Conservation (phyloP, 2,888 invertebrate species). For the Synanthedon vespiformis region DNA sequence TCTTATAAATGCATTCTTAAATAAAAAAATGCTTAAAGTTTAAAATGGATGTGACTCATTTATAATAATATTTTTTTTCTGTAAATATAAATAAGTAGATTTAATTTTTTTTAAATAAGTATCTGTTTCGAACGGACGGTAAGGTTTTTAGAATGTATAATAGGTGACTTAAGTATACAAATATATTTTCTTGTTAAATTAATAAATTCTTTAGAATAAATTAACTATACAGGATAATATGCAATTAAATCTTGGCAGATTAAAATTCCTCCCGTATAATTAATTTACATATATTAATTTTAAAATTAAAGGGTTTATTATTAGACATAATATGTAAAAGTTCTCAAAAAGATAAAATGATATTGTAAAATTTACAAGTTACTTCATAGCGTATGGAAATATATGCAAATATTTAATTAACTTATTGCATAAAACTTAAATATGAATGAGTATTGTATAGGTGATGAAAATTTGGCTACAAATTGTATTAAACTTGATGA, state of each 20-base stretch:
- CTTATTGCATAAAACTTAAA: too few species aligned
- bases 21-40: background rate
- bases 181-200: background rate
- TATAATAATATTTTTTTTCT: background rate
- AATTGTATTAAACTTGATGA: background rate
- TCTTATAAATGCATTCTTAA: constrained; percentile 1
- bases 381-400: too few species aligned
- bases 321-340: background rate
- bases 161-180: background rate
- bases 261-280: too few species aligned
- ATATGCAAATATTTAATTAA: too few species aligned
- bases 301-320: too few species aligned
- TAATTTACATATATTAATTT: too few species aligned
- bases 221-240: too few species aligned
- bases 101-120: constrained; percentile 8
- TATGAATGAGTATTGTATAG: too few species aligned
- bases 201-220: too few species aligned
- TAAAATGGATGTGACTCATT: background rate
- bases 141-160: constrained; percentile 14
- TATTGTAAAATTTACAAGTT: too few species aligned
- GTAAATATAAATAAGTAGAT: background rate
- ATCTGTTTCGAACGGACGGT: constrained; percentile 31
- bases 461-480: too few species aligned
- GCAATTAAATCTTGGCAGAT: too few species aligned
- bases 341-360: background rate